Percentiles rank a stretch among this genome's conserved stretches.
These are phyloP conservation scores for Salvator merianae DNA, from an alignment of 2,113 vertebrate species.

Conservation along the genomic window DNA sequence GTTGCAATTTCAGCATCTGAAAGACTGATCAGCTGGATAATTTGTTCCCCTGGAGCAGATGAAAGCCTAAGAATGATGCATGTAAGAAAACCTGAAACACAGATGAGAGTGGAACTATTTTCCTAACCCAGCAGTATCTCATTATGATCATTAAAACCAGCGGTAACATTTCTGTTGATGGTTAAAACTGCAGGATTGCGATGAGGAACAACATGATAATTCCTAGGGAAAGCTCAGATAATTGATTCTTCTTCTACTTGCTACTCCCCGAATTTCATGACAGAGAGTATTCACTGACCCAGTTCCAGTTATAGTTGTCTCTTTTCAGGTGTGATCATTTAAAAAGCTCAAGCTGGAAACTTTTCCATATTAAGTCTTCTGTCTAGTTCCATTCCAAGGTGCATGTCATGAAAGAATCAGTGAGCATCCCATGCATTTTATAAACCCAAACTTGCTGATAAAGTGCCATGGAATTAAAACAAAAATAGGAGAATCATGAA, in stretches of 20 bases:
- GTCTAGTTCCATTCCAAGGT: too few species aligned
- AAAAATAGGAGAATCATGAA: background rate
- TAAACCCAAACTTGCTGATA: too few species aligned
- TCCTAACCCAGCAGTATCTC: constrained; percentile 7
- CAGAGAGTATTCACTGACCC: background rate
- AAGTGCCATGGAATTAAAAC: too few species aligned
- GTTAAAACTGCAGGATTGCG: background rate
- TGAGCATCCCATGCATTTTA: too few species aligned
- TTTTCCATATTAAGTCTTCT: too few species aligned
- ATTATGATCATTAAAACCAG: constrained; percentile 18
- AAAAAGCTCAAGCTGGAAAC: background rate
- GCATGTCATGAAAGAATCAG: too few species aligned
- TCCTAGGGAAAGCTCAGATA: constrained; percentile 5
- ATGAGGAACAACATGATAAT: background rate
- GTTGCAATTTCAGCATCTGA: constrained; percentile 41
- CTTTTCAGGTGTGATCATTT: background rate
- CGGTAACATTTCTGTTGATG: background rate
- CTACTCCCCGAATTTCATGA: background rate
- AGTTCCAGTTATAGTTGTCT: background rate
- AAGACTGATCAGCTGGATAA: constrained; percentile 47
- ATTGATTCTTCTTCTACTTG: background rate
- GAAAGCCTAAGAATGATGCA: constrained; percentile 25
- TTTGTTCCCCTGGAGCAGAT: constrained; percentile 42
- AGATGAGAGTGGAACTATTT: constrained; percentile 18
- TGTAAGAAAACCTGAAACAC: constrained; percentile 34